phyloP scores from a whole-genome alignment of 2,113 vertebrate species.

The Garra rufa region DNA sequence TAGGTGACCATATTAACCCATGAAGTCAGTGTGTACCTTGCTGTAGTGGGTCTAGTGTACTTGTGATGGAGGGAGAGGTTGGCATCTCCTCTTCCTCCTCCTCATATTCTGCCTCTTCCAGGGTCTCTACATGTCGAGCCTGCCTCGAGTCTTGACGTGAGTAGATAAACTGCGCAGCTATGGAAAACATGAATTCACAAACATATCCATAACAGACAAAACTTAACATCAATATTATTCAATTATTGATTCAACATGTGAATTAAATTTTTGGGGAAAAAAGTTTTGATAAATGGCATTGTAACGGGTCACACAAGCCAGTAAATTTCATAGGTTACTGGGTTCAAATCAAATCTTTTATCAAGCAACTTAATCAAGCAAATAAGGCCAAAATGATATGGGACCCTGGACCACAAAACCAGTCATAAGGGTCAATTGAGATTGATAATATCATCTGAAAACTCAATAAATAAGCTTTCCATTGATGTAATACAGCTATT shows the following conservation, averaged over 20 bases:
- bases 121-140: conserved; percentile 76
- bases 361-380: neutral
- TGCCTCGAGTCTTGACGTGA: conserved; percentile 85
- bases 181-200: conserved; percentile 41
- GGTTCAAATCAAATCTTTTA: neutral
- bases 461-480: too few relatives aligned
- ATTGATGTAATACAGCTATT: too few relatives aligned
- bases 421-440: too few relatives aligned
- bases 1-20: neutral
- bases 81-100: conserved; percentile 70
- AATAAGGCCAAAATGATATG: neutral
- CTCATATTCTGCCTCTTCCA: conserved; percentile 85
- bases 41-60: conserved; percentile 81
- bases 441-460: too few relatives aligned
- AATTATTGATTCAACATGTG: neutral
- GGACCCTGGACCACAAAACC: too few relatives aligned
- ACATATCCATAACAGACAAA: conserved; percentile 1
- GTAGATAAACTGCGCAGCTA: conserved; percentile 98
- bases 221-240: neutral
- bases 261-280: neutral
- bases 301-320: neutral
- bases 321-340: neutral
- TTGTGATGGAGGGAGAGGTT: conserved; percentile 69
- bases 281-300: neutral
- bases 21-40: conserved; percentile 80